Conservation (phyloP, 1,140 invertebrate species). For the Drosophila willistoni region DNA sequence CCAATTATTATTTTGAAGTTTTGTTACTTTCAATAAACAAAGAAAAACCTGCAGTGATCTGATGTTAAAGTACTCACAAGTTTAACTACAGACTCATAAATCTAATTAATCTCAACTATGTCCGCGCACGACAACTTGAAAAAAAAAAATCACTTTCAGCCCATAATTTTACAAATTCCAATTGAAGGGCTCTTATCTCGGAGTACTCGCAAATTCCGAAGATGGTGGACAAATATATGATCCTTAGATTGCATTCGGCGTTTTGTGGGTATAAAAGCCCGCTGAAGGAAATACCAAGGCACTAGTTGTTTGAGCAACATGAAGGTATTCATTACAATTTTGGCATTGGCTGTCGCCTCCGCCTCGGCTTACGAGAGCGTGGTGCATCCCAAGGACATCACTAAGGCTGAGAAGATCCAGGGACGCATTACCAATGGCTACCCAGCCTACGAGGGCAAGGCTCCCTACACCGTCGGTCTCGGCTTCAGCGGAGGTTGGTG, state of each 20-base stretch:
- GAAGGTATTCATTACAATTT: neutral
- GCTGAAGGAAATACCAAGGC: neutral
- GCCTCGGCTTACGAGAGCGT: neutral
- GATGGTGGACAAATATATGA: neutral
- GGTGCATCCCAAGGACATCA: neutral
- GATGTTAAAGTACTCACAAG: too few relatives aligned
- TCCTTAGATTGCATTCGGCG: neutral
- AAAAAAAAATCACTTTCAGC: neutral
- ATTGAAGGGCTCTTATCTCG: constrained; percentile 1
- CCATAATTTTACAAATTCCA: neutral
- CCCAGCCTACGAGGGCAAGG: constrained; percentile 76
- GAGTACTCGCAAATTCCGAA: neutral
- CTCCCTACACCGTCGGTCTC: constrained; percentile 84
- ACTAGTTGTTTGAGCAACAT: constrained; percentile 10
- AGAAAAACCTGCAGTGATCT: too few relatives aligned
- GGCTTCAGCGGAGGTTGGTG: constrained; percentile 70
- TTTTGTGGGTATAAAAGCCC: neutral
- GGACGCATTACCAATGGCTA: constrained; percentile 66
- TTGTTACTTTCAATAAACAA: too few relatives aligned
- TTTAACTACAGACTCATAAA: too few relatives aligned
- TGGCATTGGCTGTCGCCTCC: neutral
- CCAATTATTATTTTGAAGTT: too few relatives aligned
- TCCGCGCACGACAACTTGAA: too few relatives aligned
- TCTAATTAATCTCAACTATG: too few relatives aligned
- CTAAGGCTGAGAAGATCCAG: constrained; percentile 17